Conservation (phyloP, 2,888 invertebrate species). For the Caenorhabditis wallacei region DNA sequence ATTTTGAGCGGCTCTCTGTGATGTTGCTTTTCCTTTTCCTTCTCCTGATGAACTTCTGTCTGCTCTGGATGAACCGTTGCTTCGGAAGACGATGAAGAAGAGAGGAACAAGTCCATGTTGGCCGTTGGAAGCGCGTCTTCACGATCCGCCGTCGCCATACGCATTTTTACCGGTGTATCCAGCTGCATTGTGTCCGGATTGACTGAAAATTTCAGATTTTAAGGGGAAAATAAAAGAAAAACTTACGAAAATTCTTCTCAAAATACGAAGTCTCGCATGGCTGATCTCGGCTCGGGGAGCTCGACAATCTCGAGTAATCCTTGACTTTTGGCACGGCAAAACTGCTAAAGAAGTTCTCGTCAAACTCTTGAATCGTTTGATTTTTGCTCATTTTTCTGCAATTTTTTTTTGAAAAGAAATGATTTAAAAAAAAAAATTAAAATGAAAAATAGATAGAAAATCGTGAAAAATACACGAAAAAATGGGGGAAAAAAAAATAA, state of each 20-base stretch:
- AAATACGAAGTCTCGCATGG: conserved; percentile 59
- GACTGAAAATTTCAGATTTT: conserved; percentile 26
- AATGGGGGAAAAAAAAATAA: neutral
- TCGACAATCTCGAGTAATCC: conserved; percentile 62
- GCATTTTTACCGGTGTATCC: conserved; percentile 60
- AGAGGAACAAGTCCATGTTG: conserved; percentile 23
- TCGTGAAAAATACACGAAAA: conserved; percentile 15
- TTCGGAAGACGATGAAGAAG: conserved; percentile 42
- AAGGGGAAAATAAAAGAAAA: too few species aligned
- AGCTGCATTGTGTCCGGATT: conserved; percentile 8
- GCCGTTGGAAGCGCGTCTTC: conserved; percentile 26
- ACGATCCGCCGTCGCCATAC: conserved; percentile 22
- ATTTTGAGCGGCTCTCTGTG: conserved; percentile 56
- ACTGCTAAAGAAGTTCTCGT: conserved; percentile 54
- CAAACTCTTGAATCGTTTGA: conserved; percentile 51
- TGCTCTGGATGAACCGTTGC: conserved; percentile 15
- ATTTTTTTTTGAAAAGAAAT: too few species aligned
- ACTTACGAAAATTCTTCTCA: conserved; percentile 48
- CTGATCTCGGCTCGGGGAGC: conserved; percentile 59
- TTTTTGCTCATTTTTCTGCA: conserved; percentile 47
- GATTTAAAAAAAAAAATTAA: neutral
- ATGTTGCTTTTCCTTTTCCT: neutral
- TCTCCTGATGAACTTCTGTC: neutral
- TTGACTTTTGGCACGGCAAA: conserved; percentile 56
- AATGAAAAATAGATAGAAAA: neutral